Conservation (phyloP, 2,113 vertebrate species). For the Lophura nycthemera region DNA sequence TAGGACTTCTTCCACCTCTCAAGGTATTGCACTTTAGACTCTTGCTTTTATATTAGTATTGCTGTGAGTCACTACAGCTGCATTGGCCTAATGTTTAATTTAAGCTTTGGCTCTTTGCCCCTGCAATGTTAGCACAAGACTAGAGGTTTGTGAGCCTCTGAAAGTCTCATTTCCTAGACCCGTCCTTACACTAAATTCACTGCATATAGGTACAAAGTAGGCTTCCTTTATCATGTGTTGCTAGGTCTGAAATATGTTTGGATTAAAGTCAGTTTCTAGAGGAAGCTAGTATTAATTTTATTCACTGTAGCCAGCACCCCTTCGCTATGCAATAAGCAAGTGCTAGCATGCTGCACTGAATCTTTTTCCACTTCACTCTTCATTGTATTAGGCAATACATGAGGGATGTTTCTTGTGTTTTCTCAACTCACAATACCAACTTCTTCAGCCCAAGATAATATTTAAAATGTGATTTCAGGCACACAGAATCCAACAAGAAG, state of each 20-base stretch:
- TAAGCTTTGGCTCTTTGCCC: neutral
- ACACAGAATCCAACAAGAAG: neutral
- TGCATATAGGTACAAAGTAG: neutral
- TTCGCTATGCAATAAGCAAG: neutral
- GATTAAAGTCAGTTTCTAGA: neutral
- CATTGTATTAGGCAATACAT: neutral
- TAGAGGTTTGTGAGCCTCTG: neutral
- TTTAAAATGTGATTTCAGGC: neutral
- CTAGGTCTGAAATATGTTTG: neutral
- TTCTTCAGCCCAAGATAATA: neutral
- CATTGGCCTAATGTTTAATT: neutral
- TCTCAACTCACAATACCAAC: neutral
- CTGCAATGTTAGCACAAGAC: neutral
- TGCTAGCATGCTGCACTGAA: neutral
- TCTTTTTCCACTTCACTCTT: neutral
- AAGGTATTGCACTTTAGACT: neutral
- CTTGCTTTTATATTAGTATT: neutral
- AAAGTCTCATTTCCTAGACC: neutral
- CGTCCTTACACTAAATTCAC: neutral
- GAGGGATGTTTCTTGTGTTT: neutral
- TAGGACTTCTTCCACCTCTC: neutral
- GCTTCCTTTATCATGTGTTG: neutral
- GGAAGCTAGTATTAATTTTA: neutral
- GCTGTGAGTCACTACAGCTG: neutral
- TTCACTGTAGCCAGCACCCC: neutral